phyloP scores from a whole-genome alignment of 2,888 invertebrate species.

The Erpobdella octoculata region DNA sequence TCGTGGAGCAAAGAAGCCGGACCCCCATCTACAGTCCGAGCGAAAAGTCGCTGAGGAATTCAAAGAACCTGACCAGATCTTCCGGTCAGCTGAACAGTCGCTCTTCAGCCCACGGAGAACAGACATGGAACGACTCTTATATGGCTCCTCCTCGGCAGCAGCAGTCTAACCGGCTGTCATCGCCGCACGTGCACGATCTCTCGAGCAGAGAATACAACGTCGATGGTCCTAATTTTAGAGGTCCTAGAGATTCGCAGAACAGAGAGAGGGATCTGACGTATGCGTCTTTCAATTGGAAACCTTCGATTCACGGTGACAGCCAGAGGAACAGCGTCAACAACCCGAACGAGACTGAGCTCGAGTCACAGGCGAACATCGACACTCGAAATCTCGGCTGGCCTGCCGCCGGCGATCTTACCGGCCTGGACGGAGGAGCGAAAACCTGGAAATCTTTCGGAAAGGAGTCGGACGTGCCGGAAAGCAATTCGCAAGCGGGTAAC shows the following conservation, averaged over 20 bases:
- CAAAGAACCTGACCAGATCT: background rate
- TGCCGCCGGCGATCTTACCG: background rate
- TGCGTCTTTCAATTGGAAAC: background rate
- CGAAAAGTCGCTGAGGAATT: background rate
- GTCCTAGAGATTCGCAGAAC: background rate
- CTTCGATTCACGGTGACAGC: background rate
- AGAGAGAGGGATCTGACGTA: background rate
- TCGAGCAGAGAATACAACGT: too few species aligned
- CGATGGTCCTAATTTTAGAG: too few species aligned
- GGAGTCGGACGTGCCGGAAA: background rate
- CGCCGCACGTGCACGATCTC: too few species aligned
- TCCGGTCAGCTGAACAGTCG: background rate
- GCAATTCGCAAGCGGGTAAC: too few species aligned
- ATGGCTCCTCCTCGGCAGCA: background rate
- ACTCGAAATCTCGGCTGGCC: too few species aligned
- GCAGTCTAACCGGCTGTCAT: background rate
- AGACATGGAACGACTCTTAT: background rate
- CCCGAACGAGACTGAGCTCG: background rate
- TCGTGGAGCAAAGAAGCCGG: conserved; percentile 7
- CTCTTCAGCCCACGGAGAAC: background rate
- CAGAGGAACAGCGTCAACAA: background rate
- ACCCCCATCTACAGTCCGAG: conserved; percentile 18
- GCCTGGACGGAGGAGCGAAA: background rate
- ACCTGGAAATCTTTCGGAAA: background rate
- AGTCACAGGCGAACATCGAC: background rate